Percentiles rank a stretch among this genome's conserved stretches.
These are phyloP conservation scores for Pleuronectes platessa DNA, from an alignment of 2,113 vertebrate species.

Conservation along the genomic window DNA sequence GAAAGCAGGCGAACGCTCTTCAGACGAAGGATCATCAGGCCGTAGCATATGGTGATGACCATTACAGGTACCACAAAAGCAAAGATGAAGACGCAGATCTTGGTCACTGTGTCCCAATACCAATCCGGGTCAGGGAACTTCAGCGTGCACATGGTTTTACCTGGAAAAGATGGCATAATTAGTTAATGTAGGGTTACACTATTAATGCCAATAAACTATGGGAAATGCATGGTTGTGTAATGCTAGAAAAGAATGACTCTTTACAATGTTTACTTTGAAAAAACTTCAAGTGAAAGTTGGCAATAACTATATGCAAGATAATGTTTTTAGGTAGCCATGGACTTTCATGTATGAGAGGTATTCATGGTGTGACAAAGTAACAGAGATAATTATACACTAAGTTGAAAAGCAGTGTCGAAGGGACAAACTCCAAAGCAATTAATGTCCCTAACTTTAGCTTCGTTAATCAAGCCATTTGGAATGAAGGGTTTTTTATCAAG, in stretches of 20 bases:
- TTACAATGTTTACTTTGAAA: no score
- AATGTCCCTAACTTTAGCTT: no score
- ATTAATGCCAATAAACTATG: no score
- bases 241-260: not conserved
- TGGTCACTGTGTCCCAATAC: slow-evolving; percentile 96
- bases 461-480: not conserved
- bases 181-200: not conserved
- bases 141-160: slow-evolving; percentile 85
- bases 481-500: not conserved
- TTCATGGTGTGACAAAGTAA: not conserved
- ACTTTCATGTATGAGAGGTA: not conserved
- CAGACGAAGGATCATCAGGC: slow-evolving; percentile 94
- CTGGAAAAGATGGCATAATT: slow-evolving; percentile 45
- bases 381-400: no score
- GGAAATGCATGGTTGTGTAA: no score
- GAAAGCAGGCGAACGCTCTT: slow-evolving; percentile 93
- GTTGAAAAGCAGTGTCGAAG: not conserved
- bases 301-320: not conserved
- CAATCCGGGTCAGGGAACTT: slow-evolving; percentile 91
- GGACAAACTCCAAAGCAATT: not conserved
- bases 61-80: slow-evolving; percentile 94
- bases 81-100: slow-evolving; percentile 97
- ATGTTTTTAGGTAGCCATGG: not conserved
- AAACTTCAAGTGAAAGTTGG: not conserved
- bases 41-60: slow-evolving; percentile 94